Conservation (phyloP, 1,140 invertebrate species). For the Drosophila gunungcola region DNA sequence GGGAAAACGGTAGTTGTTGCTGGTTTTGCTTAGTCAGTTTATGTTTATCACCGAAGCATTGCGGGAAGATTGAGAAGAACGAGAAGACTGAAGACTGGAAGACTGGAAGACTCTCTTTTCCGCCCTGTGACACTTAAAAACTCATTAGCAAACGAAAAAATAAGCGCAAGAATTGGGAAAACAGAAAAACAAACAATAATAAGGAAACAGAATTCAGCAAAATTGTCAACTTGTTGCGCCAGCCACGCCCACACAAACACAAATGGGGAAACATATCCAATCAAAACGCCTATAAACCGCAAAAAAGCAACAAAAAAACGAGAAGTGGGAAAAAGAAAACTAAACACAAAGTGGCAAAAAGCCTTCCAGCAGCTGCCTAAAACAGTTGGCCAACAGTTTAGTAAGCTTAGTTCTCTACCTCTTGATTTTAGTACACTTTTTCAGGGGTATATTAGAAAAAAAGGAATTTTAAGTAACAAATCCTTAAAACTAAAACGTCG, state of each 20-base stretch:
- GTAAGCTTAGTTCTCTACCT: not conserved
- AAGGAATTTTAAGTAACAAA: not conserved
- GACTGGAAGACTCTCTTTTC: conserved; percentile 11
- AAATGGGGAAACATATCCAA: conserved; percentile 29
- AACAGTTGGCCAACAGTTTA: conserved; percentile 37
- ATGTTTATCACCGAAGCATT: conserved; percentile 42
- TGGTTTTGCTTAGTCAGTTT: conserved; percentile 24
- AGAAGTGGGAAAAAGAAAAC: conserved; percentile 9
- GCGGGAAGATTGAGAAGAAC: conserved; percentile 14
- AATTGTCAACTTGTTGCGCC: conserved; percentile 57
- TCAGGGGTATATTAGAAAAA: not conserved
- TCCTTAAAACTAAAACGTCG: no score
- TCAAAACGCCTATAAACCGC: conserved; percentile 50
- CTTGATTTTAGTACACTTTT: not conserved
- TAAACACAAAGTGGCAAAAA: conserved; percentile 30
- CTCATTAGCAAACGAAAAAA: conserved; percentile 42
- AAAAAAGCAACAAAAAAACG: conserved; percentile 12
- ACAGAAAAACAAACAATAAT: conserved; percentile 1
- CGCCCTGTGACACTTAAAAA: conserved; percentile 51
- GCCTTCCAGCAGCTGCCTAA: conserved; percentile 35
- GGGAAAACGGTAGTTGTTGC: conserved; percentile 33
- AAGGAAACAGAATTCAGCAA: conserved; percentile 26
- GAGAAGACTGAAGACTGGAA: conserved; percentile 17
- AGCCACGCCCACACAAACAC: conserved; percentile 39
- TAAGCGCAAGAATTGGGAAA: conserved; percentile 10